Percentiles rank a stretch among this genome's conserved stretches.
phyloP scores from a whole-genome alignment of 1,140 invertebrate genomes.

The Galendromus occidentalis region DNA sequence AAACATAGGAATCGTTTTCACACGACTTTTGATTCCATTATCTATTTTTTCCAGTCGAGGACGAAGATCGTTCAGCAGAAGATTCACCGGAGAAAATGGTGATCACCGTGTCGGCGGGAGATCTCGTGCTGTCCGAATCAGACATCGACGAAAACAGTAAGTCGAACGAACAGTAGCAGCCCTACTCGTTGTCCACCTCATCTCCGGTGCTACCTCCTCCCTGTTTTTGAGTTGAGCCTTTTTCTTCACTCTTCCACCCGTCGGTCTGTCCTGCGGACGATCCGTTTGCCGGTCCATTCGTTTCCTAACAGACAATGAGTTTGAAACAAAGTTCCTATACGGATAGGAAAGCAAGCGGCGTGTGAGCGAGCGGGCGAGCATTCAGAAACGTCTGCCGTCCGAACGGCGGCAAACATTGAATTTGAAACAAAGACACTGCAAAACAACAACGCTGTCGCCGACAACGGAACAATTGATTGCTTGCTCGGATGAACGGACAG shows the following conservation, averaged over 20 bases:
- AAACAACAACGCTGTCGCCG: too few relatives aligned
- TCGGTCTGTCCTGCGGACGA: background rate
- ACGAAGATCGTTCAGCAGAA: background rate
- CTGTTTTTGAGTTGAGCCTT: too few relatives aligned
- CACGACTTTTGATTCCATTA: background rate
- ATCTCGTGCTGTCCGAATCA: constrained; percentile 9
- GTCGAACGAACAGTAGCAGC: background rate
- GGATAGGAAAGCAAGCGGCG: too few relatives aligned
- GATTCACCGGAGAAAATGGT: constrained; percentile 8
- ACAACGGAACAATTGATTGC: too few relatives aligned
- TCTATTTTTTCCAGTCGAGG: constrained; percentile 5
- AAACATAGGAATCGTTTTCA: background rate
- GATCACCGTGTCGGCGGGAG: background rate
- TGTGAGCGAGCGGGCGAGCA: too few relatives aligned
- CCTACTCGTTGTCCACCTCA: too few relatives aligned
- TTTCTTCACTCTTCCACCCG: background rate
- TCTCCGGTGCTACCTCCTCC: too few relatives aligned
- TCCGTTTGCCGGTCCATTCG: background rate
- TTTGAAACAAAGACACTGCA: too few relatives aligned
- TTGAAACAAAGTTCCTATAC: background rate
- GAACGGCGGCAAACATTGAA: too few relatives aligned
- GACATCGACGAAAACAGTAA: constrained; percentile 5
- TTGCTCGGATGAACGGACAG: too few relatives aligned
- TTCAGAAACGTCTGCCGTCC: too few relatives aligned
- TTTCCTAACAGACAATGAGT: background rate